A percentile compares a stretch with the other conserved stretches of the same genome.
phyloP scores from a whole-genome alignment of 2,797 vertebrate species.

The Argyrosomus regius region DNA sequence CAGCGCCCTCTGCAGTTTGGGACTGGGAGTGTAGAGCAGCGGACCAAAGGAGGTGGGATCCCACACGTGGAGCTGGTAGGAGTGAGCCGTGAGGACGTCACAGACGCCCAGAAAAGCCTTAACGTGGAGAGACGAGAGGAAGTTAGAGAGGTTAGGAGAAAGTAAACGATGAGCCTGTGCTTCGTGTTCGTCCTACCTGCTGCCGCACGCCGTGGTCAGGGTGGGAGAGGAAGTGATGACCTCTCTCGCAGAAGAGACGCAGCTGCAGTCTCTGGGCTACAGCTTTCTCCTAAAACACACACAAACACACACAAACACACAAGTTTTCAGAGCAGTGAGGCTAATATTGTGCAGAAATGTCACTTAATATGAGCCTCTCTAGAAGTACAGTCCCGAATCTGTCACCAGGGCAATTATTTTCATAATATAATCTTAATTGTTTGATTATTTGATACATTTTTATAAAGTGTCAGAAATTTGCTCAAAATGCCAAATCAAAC shows the following conservation, averaged over 20 bases:
- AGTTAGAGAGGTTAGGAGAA: fast-evolving
- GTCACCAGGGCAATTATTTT: neutral
- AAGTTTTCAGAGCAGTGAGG: neutral
- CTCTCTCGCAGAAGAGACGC: constrained; percentile 86
- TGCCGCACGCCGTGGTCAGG: constrained; percentile 81
- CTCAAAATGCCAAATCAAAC: neutral
- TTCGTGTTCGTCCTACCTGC: constrained; percentile 81
- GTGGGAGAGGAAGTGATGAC: constrained; percentile 86
- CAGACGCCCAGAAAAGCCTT: constrained; percentile 91
- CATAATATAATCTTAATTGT: too few species aligned
- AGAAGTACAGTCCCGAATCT: neutral
- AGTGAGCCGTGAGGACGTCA: constrained; percentile 90
- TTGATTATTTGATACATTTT: neutral
- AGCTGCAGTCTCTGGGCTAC: constrained; percentile 85
- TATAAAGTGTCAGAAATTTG: neutral
- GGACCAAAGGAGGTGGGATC: constrained; percentile 72
- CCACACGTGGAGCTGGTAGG: constrained; percentile 86
- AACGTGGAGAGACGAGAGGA: neutral
- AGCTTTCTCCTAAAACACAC: constrained; percentile 83
- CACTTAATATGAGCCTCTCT: neutral
- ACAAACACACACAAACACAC: constrained; percentile 33
- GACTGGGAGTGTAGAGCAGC: constrained; percentile 86
- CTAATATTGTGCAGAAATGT: neutral
- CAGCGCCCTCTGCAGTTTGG: constrained; percentile 90
- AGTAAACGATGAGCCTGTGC: neutral